Percentiles rank a stretch among this genome's conserved stretches.
These are phyloP conservation scores for Erinaceus europaeus DNA, from an alignment of 2,113 vertebrate genomes.

Conservation along the genomic window DNA sequence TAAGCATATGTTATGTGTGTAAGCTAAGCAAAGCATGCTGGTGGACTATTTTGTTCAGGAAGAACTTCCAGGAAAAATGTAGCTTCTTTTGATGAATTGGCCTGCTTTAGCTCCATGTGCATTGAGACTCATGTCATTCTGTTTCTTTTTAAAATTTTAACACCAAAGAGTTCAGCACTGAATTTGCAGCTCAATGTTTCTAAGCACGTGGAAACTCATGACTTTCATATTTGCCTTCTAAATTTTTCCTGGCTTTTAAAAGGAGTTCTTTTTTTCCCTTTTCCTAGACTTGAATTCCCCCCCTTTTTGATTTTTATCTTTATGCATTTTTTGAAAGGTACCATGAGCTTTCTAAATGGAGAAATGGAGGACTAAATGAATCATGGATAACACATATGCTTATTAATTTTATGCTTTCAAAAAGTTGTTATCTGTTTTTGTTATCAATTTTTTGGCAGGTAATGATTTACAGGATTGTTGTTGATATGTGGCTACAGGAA, in stretches of 20 bases:
- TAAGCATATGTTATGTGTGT: not conserved
- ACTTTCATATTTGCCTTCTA: not conserved
- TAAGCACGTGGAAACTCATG: not conserved
- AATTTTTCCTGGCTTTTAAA: constrained; percentile 4
- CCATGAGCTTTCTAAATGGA: no score
- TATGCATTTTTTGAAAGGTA: no score
- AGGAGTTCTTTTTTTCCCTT: constrained; percentile 24
- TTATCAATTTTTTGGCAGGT: not conserved
- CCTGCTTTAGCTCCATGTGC: not conserved
- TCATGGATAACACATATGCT: no score
- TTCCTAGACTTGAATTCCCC: not conserved
- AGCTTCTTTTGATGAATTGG: not conserved
- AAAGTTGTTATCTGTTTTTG: not conserved
- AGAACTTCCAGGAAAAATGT: constrained; percentile 29
- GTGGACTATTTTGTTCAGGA: constrained; percentile 21
- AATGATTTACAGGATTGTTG: no score
- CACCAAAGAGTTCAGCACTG: not conserved
- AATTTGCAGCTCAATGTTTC: not conserved
- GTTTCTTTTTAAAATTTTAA: constrained; percentile 9
- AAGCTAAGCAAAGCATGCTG: not conserved
- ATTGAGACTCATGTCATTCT: not conserved
- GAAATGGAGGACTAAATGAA: no score
- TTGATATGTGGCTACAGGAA: no score
- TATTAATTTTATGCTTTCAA: no score
- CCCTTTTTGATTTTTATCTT: no score